Percentiles rank a stretch among this genome's conserved stretches.
Conservation (phyloP, 2,113 vertebrate genomes). For the Octodon degus region DNA sequence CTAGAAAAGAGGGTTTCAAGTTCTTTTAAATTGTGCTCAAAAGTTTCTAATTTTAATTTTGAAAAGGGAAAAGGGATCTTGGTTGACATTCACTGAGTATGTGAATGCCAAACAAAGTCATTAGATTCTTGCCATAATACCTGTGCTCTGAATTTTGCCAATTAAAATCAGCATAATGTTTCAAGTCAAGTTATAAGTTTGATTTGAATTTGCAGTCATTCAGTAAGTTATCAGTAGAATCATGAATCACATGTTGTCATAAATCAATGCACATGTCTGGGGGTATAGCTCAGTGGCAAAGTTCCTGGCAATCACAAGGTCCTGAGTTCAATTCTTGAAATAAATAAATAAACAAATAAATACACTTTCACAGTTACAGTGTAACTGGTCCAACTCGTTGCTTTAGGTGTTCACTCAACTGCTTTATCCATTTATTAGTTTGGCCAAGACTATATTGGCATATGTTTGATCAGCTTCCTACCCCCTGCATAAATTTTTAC, state of each 20-base stretch:
- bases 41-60: conserved; percentile 60
- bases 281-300: not conserved
- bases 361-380: not conserved
- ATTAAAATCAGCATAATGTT: conserved; percentile 35
- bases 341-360: not conserved
- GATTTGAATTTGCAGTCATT: not conserved
- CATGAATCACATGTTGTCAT: not conserved
- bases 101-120: conserved; percentile 17
- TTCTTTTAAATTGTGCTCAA: conserved; percentile 73
- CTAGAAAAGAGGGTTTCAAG: conserved; percentile 70
- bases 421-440: conserved; percentile 2
- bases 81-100: conserved; percentile 1
- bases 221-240: not conserved
- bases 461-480: not conserved
- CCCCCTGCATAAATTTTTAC: not conserved
- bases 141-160: conserved; percentile 13
- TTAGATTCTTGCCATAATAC: conserved; percentile 40
- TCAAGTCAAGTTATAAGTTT: conserved; percentile 43
- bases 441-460: not conserved
- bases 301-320: not conserved
- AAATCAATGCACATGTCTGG: not conserved
- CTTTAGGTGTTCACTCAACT: not conserved
- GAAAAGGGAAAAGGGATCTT: conserved; percentile 24
- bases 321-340: not conserved
- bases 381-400: not conserved